phyloP scores from a whole-genome alignment of 2,888 invertebrate genomes.

The Spilarctia lutea region DNA sequence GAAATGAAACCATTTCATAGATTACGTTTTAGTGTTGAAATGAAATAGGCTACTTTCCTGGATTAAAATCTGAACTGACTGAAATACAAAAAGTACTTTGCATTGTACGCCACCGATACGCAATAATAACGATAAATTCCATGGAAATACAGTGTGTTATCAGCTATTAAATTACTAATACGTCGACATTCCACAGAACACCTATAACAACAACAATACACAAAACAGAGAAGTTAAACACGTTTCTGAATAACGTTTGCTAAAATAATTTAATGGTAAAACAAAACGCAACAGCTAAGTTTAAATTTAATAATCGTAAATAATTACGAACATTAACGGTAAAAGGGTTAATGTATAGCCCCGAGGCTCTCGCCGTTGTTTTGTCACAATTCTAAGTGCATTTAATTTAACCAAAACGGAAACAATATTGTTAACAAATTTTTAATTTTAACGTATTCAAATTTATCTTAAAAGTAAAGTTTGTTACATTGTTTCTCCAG shows the following conservation, averaged over 20 bases:
- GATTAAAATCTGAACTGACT: slow-evolving; percentile 28
- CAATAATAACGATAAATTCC: slow-evolving; percentile 39
- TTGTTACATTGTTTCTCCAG: slow-evolving; percentile 19
- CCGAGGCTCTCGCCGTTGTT: slow-evolving; percentile 56
- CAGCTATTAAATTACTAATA: slow-evolving; percentile 36
- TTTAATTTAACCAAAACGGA: slow-evolving; percentile 50
- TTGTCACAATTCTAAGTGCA: slow-evolving; percentile 61
- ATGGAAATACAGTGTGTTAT: slow-evolving; percentile 22
- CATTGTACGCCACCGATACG: slow-evolving; percentile 19
- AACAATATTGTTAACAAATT: slow-evolving; percentile 51
- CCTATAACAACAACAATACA: slow-evolving; percentile 25
- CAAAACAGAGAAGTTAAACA: slow-evolving; percentile 3
- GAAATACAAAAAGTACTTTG: slow-evolving; percentile 22
- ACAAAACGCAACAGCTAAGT: slow-evolving; percentile 50
- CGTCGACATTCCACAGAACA: slow-evolving; percentile 24
- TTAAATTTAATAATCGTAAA: slow-evolving; percentile 59
- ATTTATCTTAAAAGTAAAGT: slow-evolving; percentile 45
- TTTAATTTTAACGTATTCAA: slow-evolving; percentile 45
- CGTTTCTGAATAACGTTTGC: background rate
- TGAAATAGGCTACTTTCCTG: slow-evolving; percentile 33
- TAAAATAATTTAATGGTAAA: slow-evolving; percentile 47
- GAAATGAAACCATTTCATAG: slow-evolving; percentile 29
- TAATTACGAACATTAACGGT: slow-evolving; percentile 65
- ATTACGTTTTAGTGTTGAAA: slow-evolving; percentile 18
- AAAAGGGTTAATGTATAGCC: slow-evolving; percentile 62